A percentile compares a stretch with the other conserved stretches of the same genome.
Conservation (phyloP, 1,140 invertebrate genomes). For the Calycopis cecrops region DNA sequence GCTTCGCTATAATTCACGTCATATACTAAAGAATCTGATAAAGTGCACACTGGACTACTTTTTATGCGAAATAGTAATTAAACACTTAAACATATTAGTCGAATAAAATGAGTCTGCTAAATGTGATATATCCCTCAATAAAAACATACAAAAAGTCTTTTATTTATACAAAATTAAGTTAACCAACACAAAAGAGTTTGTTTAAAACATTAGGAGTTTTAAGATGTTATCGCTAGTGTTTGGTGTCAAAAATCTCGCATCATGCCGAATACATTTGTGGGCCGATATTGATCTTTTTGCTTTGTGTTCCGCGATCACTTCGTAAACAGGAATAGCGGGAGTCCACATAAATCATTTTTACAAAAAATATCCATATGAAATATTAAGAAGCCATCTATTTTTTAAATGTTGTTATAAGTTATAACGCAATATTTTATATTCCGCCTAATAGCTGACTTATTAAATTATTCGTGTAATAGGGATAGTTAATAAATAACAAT, state of each 20-base stretch:
- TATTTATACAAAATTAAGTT: conserved; percentile 68
- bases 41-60: no score
- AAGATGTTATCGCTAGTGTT: conserved; percentile 67
- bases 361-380: conserved; percentile 13
- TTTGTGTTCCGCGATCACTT: conserved; percentile 58
- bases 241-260: conserved; percentile 73
- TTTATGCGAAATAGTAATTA: neutral
- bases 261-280: conserved; percentile 67
- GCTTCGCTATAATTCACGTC: no score
- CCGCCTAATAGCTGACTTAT: no score
- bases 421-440: no score
- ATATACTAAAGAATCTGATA: no score
- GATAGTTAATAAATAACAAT: no score
- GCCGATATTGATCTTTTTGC: conserved; percentile 56
- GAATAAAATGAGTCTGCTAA: conserved; percentile 14
- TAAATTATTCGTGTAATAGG: no score
- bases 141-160: conserved; percentile 53
- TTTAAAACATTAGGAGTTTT: conserved; percentile 72
- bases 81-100: neutral
- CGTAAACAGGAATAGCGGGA: conserved; percentile 72
- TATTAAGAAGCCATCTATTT: conserved; percentile 11
- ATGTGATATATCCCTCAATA: conserved; percentile 24
- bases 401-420: conserved; percentile 22
- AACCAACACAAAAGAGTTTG: conserved; percentile 70
- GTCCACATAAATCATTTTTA: conserved; percentile 66